Base-by-base conservation (phyloP, 2,888 invertebrate species). In the Meloe dianella region DNA sequence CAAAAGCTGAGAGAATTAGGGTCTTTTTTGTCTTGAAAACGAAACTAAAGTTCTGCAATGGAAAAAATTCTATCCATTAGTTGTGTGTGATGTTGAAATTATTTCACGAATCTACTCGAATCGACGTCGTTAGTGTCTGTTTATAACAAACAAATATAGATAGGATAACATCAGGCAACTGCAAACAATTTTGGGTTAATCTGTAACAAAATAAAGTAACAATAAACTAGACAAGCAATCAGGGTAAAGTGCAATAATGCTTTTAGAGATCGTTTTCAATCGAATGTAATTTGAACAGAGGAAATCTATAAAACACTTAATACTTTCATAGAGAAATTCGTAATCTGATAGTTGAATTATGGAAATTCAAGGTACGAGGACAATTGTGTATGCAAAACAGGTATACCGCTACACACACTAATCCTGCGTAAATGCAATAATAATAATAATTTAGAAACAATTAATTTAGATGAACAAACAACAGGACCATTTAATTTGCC, bases 101-200 rank as follows among this genome's bases (percentile, higher is more conserved):
- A 35, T 35, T 14, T 35, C 9, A 32, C 5, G 32, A 32, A 32
- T 32, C 32, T 32, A 32, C 32, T 32, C 1, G 10, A 5, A 32
- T 5, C 10, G 32, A 32, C 32, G 7, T 32, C 32, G 1, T 32
- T 32, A 64, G 61, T 56, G 30, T 57, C 54, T 63, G 47, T 60
- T 67, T 64, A 54, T 54, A 59, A 54, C 41, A 14, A 60, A 64
- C 51, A 62, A 62, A 56, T 60, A 32, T 2, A 60, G 38, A 65
- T 63, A 51, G 57, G 68, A 65, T 68, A 47, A 41, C 57, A 60
- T 54, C 63, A 17, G 57, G 61, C 14, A 63, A 63, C 57, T 63
- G 63, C 73, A 72, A 74, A 74, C 74, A 73, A 73, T 74, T 75
- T 74, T 68, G 67, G 71, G 71, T 69, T 74, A 75, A 74, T 71